Conservation (phyloP, 1,140 invertebrate genomes). For the Pogonus chalceus region DNA sequence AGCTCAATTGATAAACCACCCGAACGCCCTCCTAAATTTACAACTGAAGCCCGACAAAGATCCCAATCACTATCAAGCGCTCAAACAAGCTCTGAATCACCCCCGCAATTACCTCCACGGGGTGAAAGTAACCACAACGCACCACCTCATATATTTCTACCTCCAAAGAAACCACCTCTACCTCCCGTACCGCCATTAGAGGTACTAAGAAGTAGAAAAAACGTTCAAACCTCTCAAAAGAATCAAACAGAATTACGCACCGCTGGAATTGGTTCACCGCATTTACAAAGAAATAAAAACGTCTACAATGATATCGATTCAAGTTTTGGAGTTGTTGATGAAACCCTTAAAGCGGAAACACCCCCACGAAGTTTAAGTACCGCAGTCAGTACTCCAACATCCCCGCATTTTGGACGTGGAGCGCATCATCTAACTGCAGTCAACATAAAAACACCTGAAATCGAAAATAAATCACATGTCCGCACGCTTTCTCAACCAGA, state of each 20-base stretch:
- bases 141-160: conserved; percentile 46
- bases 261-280: conserved; percentile 47
- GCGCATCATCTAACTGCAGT: conserved; percentile 11
- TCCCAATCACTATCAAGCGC: conserved; percentile 39
- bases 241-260: conserved; percentile 34
- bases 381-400: conserved; percentile 36
- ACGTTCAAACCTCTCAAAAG: conserved; percentile 27
- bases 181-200: conserved; percentile 56
- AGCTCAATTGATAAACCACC: conserved; percentile 43
- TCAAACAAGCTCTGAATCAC: conserved; percentile 22
- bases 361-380: conserved; percentile 28
- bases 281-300: conserved; percentile 43
- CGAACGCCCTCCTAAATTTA: conserved; percentile 51
- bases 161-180: conserved; percentile 58
- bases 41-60: conserved; percentile 41
- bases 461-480: not conserved
- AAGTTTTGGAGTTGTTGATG: conserved; percentile 12
- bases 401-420: conserved; percentile 31
- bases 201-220: conserved; percentile 35
- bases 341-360: conserved; percentile 18
- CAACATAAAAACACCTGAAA: not conserved
- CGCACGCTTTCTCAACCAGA: conserved; percentile 21
- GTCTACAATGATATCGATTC: conserved; percentile 42
- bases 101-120: conserved; percentile 44
- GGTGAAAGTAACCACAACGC: conserved; percentile 41